These are phyloP conservation scores for Linurgus olivaceus DNA, from an alignment of 2,797 vertebrate species.

Conservation along the genomic window DNA sequence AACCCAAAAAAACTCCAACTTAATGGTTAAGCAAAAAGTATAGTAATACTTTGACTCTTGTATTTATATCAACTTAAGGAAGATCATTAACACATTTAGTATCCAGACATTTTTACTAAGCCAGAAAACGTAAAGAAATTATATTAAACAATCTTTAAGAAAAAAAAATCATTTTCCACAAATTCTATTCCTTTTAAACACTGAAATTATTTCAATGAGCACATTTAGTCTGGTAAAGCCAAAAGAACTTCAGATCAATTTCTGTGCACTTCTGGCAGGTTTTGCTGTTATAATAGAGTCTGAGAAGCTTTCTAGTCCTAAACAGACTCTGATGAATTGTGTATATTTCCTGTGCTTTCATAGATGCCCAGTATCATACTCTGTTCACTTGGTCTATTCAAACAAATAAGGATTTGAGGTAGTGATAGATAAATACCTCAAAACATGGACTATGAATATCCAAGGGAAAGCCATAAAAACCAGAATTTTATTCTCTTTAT, in stretches of 20 bases:
- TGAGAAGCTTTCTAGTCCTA: not conserved
- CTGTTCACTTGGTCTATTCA: not conserved
- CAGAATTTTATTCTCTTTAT: not conserved
- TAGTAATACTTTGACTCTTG: slow-evolving; percentile 60
- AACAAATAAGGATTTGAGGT: not conserved
- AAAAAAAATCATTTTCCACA: not conserved
- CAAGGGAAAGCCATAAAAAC: not conserved
- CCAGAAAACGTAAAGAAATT: slow-evolving; percentile 15
- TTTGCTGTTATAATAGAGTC: not conserved
- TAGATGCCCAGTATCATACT: not conserved
- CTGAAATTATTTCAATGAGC: slow-evolving; percentile 5
- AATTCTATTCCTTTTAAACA: not conserved
- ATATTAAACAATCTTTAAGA: slow-evolving; percentile 26
- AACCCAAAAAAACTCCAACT: too few species aligned
- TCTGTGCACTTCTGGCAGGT: not conserved
- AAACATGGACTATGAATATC: not conserved
- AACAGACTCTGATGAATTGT: not conserved
- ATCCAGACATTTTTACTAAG: slow-evolving; percentile 40
- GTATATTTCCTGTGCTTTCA: not conserved
- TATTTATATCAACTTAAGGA: slow-evolving; percentile 66
- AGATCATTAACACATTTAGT: slow-evolving; percentile 50
- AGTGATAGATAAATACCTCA: not conserved
- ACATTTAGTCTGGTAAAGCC: not conserved
- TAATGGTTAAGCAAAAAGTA: slow-evolving; percentile 65
- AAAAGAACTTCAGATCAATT: not conserved